Evolutionary conservation across 2,888 invertebrate genomes (phyloP), one percentile per base, ranked within the genome.

Genomic region (Athripsodes cinereus): DNA sequence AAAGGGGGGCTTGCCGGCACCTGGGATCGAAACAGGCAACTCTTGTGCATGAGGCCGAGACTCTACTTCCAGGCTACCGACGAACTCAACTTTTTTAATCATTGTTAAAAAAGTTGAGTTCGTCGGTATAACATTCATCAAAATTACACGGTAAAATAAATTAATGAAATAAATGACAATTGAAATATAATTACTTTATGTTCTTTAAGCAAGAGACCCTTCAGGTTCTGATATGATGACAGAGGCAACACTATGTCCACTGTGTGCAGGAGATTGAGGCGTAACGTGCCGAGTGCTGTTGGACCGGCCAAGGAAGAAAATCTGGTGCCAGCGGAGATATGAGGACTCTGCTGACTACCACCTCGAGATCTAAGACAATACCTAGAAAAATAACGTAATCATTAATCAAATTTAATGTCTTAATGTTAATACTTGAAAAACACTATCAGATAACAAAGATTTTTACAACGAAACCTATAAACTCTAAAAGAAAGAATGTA

Each of bases 231-330:
- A 70, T 95, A 95, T 67, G 88, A 87, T 66, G 85, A 83, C 56
- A 89, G 81, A 44, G 90, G 87, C 75, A 95, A 92, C 53, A 95
- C 93, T 73, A 91, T 87, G 78, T 94, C 94, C 48, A 91, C 88
- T 18, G 90, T 90, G 74, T 94, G 94, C 69, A 91, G 88, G 64
- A 95, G 84, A 70, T 90, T 87, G 56, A 95, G 82, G 60, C 95
- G 83, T 65, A 95, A 76, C 18, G 92, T 91, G 65, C 94, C 94
- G 61, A 92, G 81, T 20, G 85, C 80, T 62, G 78, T 73, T 64
- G 72, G 68, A 64, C 74, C 75, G 49, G 75, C 74, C 40, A 40
- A 8, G 50, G 81, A 78, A 40, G 85, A 84, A 52, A 89, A 78
- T 62, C 88, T 76, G 58, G 87, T 86, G 64, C 88, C 87, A 34